A percentile compares a stretch with the other conserved stretches of the same genome.
Conservation (phyloP, 1,140 invertebrate genomes). For the Calephelis virginiensis region DNA sequence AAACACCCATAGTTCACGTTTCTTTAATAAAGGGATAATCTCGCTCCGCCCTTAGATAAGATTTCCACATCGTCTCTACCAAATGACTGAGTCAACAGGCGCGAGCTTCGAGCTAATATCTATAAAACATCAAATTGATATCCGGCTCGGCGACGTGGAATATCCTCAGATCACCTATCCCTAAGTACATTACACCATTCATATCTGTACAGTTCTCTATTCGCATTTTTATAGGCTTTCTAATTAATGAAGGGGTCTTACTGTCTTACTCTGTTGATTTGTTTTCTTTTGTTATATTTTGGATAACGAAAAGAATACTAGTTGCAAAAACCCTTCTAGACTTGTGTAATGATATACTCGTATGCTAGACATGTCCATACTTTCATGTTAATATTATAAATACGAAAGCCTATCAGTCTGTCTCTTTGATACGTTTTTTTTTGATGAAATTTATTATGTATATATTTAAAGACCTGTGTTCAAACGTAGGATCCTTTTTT, state of each 20-base stretch:
- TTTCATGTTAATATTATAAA: too few species aligned
- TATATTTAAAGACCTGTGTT: too few species aligned
- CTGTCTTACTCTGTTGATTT: too few species aligned
- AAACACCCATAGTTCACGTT: background rate
- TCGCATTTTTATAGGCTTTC: background rate
- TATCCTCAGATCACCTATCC: background rate
- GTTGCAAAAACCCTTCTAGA: too few species aligned
- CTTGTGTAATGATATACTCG: too few species aligned
- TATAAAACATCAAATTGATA: slow-evolving; percentile 7
- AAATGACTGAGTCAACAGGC: background rate
- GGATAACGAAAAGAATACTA: too few species aligned
- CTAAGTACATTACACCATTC: background rate
- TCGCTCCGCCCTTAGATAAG: background rate
- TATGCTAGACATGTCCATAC: too few species aligned
- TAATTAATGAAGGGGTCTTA: background rate
- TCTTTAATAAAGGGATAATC: background rate
- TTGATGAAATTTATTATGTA: too few species aligned
- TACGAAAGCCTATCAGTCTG: too few species aligned
- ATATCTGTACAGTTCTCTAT: background rate
- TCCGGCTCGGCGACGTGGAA: background rate
- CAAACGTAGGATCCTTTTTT: too few species aligned
- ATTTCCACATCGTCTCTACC: background rate
- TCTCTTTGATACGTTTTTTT: too few species aligned
- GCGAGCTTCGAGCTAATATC: background rate
- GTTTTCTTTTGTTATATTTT: too few species aligned